Base-by-base conservation (phyloP, 2,797 vertebrate species). In the Ispidina picta region DNA sequence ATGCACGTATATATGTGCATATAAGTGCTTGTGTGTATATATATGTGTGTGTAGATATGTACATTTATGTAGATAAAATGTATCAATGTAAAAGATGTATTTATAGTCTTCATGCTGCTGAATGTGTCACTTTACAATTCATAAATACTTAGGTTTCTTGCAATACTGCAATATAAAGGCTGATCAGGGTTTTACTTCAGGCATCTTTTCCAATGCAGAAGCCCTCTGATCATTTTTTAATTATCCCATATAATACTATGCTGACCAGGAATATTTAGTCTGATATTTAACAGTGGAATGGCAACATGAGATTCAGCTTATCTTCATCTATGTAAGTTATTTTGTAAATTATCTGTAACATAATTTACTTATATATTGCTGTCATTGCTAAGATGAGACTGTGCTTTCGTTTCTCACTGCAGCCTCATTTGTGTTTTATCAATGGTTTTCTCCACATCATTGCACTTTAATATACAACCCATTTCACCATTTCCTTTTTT, bases 391-490 rank as follows among this genome's bases (percentile, higher is more conserved):
- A 52, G 83, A 82, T 69, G 74, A 93, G 89, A 91, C 80, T 88
- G 64, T 87, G 3, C 21, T 80, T 90, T 86, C 75, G 65, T 88
- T 92, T 84, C 15, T 86, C 74, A 43, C 88, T 37, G 37, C 28
- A 69, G 76, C 70, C 15, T 55, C 81, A 48, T 69, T 83, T 66
- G 83, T 66, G 13, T 86, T 93, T 55, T 75, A 83, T 88, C 79
- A 82, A 80, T 83, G 90, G 54, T 89, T 90, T 85, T 93, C 68
- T 93, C 97, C 96, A 97, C 95, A 81, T 94, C 96, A 97, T 96
- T 89, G 97, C 97, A 98, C 97, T 98, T 98, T 98, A 98, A 98
- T 92, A 98, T 92, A 97, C 97, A 96, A 97, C 96, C 96, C 97
- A 97, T 98, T 98, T 98, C 96, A 95, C 92, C 79, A 88, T 97